Evolutionary conservation across 2,113 vertebrate species (phyloP).

Genomic region (Brevimyrus niger): DNA sequence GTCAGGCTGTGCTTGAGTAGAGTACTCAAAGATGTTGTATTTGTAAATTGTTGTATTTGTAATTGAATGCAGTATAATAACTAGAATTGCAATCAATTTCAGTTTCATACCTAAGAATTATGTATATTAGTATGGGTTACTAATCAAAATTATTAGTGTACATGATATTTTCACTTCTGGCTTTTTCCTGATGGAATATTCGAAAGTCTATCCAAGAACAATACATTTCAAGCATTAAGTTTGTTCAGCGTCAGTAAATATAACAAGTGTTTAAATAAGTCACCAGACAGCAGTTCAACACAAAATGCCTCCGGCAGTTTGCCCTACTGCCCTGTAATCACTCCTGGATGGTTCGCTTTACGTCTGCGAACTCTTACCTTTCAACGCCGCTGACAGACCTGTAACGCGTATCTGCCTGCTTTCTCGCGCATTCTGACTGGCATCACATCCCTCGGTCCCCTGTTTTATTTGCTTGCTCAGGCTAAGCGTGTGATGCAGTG

Average conservation of each 20-base stretch:
- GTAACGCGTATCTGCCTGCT: background rate
- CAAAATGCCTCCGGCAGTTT: background rate
- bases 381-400: background rate
- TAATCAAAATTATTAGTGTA: background rate
- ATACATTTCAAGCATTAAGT: background rate
- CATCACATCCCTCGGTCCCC: background rate
- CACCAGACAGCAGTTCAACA: background rate
- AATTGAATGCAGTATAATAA: background rate
- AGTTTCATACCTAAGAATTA: background rate
- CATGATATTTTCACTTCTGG: background rate
- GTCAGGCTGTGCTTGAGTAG: background rate
- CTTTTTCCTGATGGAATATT: background rate
- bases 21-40: background rate
- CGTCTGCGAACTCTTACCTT: background rate
- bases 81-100: background rate
- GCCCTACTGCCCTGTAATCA: background rate
- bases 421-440: background rate
- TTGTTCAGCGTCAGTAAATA: background rate
- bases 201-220: background rate
- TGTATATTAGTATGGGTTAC: too few species aligned
- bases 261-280: background rate
- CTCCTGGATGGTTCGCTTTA: background rate
- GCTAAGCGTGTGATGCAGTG: background rate
- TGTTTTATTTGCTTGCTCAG: background rate
- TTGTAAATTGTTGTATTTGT: background rate